These are phyloP conservation scores for Blennius ocellaris DNA, from an alignment of 2,113 vertebrate species.

Conservation along the genomic window DNA sequence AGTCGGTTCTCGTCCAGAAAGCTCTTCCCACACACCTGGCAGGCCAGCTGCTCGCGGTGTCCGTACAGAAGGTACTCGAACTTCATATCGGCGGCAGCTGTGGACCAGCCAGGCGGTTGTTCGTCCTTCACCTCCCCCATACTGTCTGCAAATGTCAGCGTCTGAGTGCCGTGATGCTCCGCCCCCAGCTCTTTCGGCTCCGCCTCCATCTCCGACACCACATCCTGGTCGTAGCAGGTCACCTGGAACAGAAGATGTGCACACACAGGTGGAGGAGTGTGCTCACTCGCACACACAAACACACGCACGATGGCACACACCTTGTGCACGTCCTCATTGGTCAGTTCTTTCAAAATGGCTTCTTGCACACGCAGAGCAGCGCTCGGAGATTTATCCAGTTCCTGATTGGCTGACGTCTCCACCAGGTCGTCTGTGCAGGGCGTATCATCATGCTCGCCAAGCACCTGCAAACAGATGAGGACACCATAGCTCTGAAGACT, in stretches of 20 bases:
- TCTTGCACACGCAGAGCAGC: constrained; percentile 90
- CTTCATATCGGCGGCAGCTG: constrained; percentile 91
- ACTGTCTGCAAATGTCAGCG: constrained; percentile 91
- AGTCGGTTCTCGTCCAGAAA: constrained; percentile 94
- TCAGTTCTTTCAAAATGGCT: constrained; percentile 94
- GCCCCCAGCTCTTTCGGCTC: constrained; percentile 90
- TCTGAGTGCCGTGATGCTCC: constrained; percentile 89
- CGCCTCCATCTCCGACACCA: constrained; percentile 90
- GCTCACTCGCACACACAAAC: too few relatives aligned
- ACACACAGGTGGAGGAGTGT: constrained; percentile 1
- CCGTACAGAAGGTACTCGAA: constrained; percentile 97
- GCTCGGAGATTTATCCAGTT: constrained; percentile 76
- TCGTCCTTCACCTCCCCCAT: constrained; percentile 86
- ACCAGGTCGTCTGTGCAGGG: constrained; percentile 67
- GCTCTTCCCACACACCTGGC: constrained; percentile 94
- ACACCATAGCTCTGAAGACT: too few relatives aligned
- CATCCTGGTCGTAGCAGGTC: constrained; percentile 94
- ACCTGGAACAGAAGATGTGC: constrained; percentile 65
- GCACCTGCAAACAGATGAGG: constrained; percentile 80
- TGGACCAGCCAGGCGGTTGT: constrained; percentile 77
- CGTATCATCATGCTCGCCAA: constrained; percentile 91
- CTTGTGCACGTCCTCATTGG: constrained; percentile 95
- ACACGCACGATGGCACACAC: constrained; percentile 48
- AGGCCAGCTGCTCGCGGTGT: constrained; percentile 93
- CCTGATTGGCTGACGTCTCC: constrained; percentile 69